Percentiles rank a stretch among this genome's conserved stretches.
Conservation (phyloP, 2,888 invertebrate genomes). For the Girardia tigrina region DNA sequence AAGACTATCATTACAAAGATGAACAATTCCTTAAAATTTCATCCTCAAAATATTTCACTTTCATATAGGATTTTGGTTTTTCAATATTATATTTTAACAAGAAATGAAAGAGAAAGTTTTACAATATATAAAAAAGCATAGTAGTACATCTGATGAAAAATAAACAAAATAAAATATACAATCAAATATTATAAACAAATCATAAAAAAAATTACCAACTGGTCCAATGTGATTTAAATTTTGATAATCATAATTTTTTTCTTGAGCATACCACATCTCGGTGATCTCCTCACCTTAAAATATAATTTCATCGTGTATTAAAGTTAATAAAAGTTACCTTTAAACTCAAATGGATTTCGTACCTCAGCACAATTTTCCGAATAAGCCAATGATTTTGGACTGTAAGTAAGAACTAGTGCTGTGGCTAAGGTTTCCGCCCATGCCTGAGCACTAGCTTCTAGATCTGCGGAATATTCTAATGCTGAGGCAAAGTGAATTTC, state of each 20-base stretch:
- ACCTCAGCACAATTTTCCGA: not conserved
- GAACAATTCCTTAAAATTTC: too few relatives aligned
- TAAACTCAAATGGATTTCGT: not conserved
- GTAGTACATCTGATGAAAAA: too few relatives aligned
- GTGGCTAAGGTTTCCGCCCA: not conserved
- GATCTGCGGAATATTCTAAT: not conserved
- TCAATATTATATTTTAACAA: too few relatives aligned
- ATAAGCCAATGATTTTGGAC: not conserved
- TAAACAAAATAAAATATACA: too few relatives aligned
- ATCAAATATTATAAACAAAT: too few relatives aligned
- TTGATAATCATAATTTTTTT: conserved; percentile 3
- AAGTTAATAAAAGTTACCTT: not conserved
- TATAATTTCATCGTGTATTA: not conserved
- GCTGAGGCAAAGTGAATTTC: not conserved
- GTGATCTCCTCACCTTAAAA: not conserved
- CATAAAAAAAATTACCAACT: too few relatives aligned
- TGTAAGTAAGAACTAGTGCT: not conserved
- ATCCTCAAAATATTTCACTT: too few relatives aligned
- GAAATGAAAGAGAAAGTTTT: too few relatives aligned
- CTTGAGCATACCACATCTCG: conserved; percentile 12
- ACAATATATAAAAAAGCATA: too few relatives aligned
- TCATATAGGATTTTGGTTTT: too few relatives aligned
- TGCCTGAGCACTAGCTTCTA: not conserved
- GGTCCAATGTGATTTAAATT: not conserved
- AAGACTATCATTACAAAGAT: too few relatives aligned